phyloP scores from a whole-genome alignment of 2,113 vertebrate genomes.

The Apodemus sylvaticus region DNA sequence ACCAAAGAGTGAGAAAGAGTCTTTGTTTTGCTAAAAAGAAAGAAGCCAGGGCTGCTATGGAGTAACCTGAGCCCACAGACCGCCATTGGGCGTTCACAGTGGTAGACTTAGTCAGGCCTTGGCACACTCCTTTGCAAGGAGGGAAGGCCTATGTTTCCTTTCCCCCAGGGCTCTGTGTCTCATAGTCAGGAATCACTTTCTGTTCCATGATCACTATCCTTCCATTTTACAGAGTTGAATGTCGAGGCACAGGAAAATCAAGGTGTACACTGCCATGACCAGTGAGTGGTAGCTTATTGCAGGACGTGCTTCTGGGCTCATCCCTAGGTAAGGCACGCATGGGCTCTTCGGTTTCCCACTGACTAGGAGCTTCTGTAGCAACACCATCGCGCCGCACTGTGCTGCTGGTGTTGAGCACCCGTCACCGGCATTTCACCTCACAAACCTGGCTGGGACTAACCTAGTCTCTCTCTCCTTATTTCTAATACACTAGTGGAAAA shows the following conservation, averaged over 20 bases:
- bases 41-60: not conserved
- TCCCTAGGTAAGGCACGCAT: fast-evolving
- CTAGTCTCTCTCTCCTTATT: not conserved
- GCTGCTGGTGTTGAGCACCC: not conserved
- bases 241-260: not conserved
- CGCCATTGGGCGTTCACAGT: not conserved
- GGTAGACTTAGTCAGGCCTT: not conserved
- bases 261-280: fast-evolving
- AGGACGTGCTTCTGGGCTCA: fast-evolving
- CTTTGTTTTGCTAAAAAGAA: conserved; percentile 47
- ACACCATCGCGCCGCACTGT: fast-evolving
- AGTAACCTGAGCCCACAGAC: not conserved
- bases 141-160: not conserved
- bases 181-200: not conserved
- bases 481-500: not conserved
- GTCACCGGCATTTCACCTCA: not conserved
- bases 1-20: conserved; percentile 39
- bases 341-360: not conserved
- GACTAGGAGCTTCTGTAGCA: not conserved
- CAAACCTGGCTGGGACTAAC: not conserved
- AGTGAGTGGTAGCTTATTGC: not conserved
- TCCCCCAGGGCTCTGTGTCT: not conserved
- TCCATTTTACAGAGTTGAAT: conserved; percentile 4
- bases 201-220: not conserved
- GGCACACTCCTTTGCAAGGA: not conserved